A percentile compares a stretch with the other conserved stretches of the same genome.
Conservation (phyloP, 2,113 vertebrate genomes). For the Albula goreensis region DNA sequence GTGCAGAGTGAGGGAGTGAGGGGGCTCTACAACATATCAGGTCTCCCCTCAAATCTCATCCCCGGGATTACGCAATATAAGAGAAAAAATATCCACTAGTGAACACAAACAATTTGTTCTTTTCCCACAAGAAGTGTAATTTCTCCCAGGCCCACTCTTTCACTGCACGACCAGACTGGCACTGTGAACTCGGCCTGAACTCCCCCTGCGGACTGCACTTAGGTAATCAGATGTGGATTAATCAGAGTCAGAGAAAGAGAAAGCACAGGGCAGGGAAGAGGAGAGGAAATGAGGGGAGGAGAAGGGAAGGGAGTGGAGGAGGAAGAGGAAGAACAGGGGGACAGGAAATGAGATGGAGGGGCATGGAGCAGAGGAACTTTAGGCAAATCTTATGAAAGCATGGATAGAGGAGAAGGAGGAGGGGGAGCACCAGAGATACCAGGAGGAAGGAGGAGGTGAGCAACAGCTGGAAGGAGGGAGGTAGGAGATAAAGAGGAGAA, state of each 20-base stretch:
- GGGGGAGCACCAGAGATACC: too few relatives aligned
- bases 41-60: conserved; percentile 32
- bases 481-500: not conserved
- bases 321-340: conserved; percentile 26
- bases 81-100: conserved; percentile 37
- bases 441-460: not conserved
- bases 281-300: not conserved
- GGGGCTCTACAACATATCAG: conserved; percentile 23
- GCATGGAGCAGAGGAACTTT: not conserved
- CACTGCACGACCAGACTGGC: conserved; percentile 49
- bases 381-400: not conserved
- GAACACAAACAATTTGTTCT: conserved; percentile 69
- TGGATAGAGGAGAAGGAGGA: not conserved
- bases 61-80: conserved; percentile 45
- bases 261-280: not conserved
- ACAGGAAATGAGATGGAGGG: conserved; percentile 28
- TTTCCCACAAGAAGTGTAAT: conserved; percentile 70
- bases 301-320: conserved; percentile 39
- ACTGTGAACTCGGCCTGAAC: conserved; percentile 63
- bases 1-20: conserved; percentile 7
- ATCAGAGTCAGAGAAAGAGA: conserved; percentile 6
- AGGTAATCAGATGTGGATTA: conserved; percentile 48
- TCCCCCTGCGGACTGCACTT: conserved; percentile 47
- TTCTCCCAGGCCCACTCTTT: conserved; percentile 55
- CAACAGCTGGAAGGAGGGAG: too few relatives aligned